These are phyloP conservation scores for Chroicocephalus ridibundus DNA, from an alignment of 2,113 vertebrate species.

Conservation along the genomic window DNA sequence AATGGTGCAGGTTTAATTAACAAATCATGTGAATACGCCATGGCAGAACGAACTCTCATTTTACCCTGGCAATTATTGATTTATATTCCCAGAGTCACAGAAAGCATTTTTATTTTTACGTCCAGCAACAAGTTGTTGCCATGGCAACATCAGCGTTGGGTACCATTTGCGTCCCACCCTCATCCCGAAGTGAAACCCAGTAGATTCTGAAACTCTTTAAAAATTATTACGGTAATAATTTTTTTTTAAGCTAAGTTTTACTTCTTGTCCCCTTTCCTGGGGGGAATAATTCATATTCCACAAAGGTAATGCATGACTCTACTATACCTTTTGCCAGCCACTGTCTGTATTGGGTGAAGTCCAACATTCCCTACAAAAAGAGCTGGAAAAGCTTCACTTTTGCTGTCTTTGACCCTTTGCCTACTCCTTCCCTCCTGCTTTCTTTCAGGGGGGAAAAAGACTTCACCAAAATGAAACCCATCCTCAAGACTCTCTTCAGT, in stretches of 20 bases:
- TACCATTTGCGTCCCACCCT: slow-evolving; percentile 28
- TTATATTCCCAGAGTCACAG: slow-evolving; percentile 54
- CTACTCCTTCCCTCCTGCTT: background rate
- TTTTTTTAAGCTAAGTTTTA: slow-evolving; percentile 26
- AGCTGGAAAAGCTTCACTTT: background rate
- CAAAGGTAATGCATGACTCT: background rate
- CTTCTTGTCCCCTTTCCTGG: background rate
- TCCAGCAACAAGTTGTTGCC: slow-evolving; percentile 71
- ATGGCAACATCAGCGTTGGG: slow-evolving; percentile 41
- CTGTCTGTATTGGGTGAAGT: background rate
- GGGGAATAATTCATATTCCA: background rate
- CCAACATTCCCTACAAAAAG: background rate
- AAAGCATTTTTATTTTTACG: slow-evolving; percentile 63
- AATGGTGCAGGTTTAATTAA: background rate
- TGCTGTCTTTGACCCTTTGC: background rate
- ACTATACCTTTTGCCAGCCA: background rate
- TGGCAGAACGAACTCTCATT: background rate
- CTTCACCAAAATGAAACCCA: background rate
- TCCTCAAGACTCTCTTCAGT: background rate
- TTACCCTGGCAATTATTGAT: slow-evolving; percentile 53
- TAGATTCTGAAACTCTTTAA: background rate
- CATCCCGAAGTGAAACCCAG: slow-evolving; percentile 48
- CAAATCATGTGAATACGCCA: fast-evolving
- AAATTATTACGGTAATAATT: background rate
- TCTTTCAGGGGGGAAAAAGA: background rate